Conservation (phyloP, 2,888 invertebrate genomes). For the Nomada lathburiana region DNA sequence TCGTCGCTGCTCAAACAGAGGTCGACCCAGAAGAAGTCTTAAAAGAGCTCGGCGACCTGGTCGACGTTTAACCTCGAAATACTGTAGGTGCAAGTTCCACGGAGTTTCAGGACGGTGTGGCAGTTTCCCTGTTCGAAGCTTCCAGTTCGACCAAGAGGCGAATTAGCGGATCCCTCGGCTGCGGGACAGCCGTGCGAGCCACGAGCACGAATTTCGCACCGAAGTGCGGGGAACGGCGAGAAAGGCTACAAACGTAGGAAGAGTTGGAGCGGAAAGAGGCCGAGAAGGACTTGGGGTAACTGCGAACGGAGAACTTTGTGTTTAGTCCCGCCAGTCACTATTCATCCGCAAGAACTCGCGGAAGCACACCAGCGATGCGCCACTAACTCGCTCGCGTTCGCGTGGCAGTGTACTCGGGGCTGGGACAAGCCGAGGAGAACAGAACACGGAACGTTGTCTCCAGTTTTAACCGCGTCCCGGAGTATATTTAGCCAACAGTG, state of each 20-base stretch:
- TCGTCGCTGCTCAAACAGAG: conserved; percentile 14
- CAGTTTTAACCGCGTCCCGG: conserved; percentile 48
- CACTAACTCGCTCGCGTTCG: conserved; percentile 28
- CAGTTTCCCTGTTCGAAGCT: conserved; percentile 7
- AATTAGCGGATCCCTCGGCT: conserved; percentile 63
- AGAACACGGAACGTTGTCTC: conserved; percentile 26
- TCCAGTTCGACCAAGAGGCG: conserved; percentile 44
- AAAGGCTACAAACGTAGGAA: too few relatives aligned
- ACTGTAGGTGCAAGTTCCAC: background rate
- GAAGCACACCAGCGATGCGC: conserved; percentile 9
- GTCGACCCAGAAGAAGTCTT: conserved; percentile 1
- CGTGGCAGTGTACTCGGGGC: conserved; percentile 20
- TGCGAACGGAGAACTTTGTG: conserved; percentile 43
- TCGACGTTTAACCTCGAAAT: conserved; percentile 12
- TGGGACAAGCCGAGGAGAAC: background rate
- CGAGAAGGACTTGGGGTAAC: conserved; percentile 34
- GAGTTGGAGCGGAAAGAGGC: conserved; percentile 14
- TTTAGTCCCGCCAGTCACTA: conserved; percentile 57
- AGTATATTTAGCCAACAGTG: conserved; percentile 71
- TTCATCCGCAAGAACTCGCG: conserved; percentile 49
- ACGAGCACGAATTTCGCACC: background rate
- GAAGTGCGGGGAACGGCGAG: too few relatives aligned
- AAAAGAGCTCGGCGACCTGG: background rate
- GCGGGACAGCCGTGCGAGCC: background rate
- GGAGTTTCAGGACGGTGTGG: background rate